phyloP scores from a whole-genome alignment of 2,113 vertebrate genomes.

The Phocoena sinus region DNA sequence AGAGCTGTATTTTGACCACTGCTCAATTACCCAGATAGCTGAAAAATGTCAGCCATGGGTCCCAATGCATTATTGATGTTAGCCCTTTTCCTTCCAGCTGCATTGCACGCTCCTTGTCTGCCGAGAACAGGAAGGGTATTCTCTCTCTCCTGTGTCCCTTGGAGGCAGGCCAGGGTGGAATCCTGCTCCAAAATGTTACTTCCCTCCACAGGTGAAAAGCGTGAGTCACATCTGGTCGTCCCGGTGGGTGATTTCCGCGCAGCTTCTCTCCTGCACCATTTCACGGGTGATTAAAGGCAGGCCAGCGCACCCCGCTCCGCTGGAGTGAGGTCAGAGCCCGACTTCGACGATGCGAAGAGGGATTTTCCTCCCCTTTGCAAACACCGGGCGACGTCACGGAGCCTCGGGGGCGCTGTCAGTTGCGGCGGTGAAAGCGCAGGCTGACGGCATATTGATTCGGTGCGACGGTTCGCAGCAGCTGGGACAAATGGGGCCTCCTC shows the following conservation, averaged over 20 bases:
- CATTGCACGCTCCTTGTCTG: background rate
- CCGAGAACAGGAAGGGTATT: conserved; percentile 50
- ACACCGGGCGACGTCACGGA: background rate
- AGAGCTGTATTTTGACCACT: conserved; percentile 31
- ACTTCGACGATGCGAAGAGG: background rate
- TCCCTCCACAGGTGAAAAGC: conserved; percentile 67
- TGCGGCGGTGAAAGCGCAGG: background rate
- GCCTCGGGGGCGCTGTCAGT: background rate
- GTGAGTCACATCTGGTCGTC: conserved; percentile 65
- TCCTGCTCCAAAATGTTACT: conserved; percentile 61
- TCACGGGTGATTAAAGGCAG: conserved; percentile 44
- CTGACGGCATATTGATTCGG: conserved; percentile 24
- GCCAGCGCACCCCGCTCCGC: background rate
- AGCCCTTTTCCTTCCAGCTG: background rate
- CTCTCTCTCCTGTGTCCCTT: background rate
- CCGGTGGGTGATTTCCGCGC: background rate
- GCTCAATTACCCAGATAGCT: conserved; percentile 1
- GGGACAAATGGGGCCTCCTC: background rate
- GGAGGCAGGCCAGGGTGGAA: conserved; percentile 26
- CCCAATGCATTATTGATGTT: conserved; percentile 51
- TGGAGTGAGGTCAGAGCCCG: conserved; percentile 36
- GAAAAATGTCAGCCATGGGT: background rate
- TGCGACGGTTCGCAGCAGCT: background rate
- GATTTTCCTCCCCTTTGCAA: conserved; percentile 60
- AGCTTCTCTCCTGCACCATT: background rate